phyloP scores from a whole-genome alignment of 2,113 vertebrate genomes.

The Zeus faber region DNA sequence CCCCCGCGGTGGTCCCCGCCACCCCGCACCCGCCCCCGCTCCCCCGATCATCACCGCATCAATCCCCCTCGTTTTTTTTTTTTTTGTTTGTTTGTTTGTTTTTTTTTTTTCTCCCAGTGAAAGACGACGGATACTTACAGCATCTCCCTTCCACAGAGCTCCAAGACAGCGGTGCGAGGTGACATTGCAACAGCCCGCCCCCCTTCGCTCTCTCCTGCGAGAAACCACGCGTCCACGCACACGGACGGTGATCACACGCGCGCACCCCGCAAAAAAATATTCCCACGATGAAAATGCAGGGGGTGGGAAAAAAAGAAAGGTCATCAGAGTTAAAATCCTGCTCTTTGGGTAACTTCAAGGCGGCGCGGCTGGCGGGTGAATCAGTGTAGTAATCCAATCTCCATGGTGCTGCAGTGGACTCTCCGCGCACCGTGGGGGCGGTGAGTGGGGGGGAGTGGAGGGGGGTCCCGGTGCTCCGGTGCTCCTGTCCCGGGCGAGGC shows the following conservation, averaged over 20 bases:
- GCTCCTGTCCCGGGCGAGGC: constrained; percentile 61
- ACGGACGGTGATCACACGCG: constrained; percentile 18
- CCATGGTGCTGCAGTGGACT: constrained; percentile 22
- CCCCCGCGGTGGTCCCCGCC: constrained; percentile 20
- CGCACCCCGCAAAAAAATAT: constrained; percentile 45
- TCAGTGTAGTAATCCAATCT: constrained; percentile 70
- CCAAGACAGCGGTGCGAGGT: constrained; percentile 72
- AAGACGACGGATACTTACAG: constrained; percentile 90
- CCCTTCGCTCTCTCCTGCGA: no score
- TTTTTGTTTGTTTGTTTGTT: no score
- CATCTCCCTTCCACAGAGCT: constrained; percentile 89
- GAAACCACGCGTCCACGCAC: constrained; percentile 61
- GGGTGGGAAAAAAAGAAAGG: constrained; percentile 10
- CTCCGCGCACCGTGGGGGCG: background rate
- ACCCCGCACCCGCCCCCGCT: background rate
- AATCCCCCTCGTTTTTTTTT: background rate
- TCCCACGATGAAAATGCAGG: constrained; percentile 58
- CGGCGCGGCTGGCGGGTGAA: constrained; percentile 30
- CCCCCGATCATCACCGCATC: background rate
- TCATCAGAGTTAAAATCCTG: constrained; percentile 41
- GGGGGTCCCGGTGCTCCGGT: constrained; percentile 49
- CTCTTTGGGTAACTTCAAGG: constrained; percentile 42
- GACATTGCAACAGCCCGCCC: constrained; percentile 77
- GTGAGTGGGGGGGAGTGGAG: background rate
- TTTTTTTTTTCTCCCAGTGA: no score